Conservation (phyloP, 2,888 invertebrate species). For the Drosophila cyrtoloma region DNA sequence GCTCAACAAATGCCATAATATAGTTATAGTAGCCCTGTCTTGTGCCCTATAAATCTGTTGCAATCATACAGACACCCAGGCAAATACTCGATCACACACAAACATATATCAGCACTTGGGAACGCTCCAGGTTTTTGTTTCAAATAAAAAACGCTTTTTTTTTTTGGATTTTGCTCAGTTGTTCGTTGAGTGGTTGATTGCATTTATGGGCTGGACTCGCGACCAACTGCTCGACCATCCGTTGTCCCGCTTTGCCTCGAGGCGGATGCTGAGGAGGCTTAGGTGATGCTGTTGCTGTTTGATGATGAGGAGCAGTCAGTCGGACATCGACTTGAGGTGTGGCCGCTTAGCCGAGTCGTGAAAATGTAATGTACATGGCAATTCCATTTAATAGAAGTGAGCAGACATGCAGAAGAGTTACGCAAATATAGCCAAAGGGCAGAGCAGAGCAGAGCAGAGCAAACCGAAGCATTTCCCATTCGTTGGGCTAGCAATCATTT, state of each 20-base stretch:
- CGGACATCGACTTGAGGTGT: slow-evolving; percentile 56
- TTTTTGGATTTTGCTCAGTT: slow-evolving; percentile 35
- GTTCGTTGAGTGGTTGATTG: slow-evolving; percentile 76
- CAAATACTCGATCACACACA: slow-evolving; percentile 15
- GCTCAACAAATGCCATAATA: background rate
- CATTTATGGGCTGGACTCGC: slow-evolving; percentile 66
- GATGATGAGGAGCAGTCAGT: slow-evolving; percentile 4
- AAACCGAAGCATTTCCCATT: background rate
- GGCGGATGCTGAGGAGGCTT: slow-evolving; percentile 52
- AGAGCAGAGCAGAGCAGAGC: slow-evolving; percentile 3
- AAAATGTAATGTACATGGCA: slow-evolving; percentile 75
- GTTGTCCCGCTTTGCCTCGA: slow-evolving; percentile 35
- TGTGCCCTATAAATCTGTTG: slow-evolving; percentile 51
- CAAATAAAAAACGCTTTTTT: slow-evolving; percentile 40
- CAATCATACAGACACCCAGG: slow-evolving; percentile 71
- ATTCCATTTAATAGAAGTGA: slow-evolving; percentile 61
- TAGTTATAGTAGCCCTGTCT: background rate
- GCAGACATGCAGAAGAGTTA: slow-evolving; percentile 69
- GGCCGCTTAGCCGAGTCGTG: slow-evolving; percentile 75
- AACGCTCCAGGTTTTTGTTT: slow-evolving; percentile 44
- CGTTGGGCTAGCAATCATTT: slow-evolving; percentile 62
- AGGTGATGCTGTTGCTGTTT: slow-evolving; percentile 19
- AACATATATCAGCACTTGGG: slow-evolving; percentile 40
- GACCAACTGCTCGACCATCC: slow-evolving; percentile 18
- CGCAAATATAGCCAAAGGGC: slow-evolving; percentile 74